Conservation (phyloP, 2,113 vertebrate genomes). For the Psittacus erithacus region DNA sequence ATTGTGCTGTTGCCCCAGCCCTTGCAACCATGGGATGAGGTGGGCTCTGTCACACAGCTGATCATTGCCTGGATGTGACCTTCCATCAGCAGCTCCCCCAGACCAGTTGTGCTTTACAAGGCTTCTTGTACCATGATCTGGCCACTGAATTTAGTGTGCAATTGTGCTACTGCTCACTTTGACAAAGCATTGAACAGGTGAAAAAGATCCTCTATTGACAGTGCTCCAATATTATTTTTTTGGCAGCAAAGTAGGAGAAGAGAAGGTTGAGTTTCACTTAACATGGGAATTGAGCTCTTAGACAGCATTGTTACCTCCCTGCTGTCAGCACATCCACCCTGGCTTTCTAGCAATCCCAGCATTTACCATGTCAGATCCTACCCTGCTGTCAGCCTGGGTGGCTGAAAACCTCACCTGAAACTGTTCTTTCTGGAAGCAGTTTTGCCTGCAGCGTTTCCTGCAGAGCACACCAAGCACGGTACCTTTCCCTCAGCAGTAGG, state of each 20-base stretch:
- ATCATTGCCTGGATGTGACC: background rate
- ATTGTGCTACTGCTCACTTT: background rate
- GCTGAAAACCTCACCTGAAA: background rate
- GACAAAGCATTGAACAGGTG: background rate
- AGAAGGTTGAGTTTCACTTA: background rate
- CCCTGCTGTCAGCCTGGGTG: background rate
- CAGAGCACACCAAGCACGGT: background rate
- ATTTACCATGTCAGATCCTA: background rate
- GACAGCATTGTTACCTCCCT: background rate
- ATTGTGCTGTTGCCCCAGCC: background rate
- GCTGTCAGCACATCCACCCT: background rate
- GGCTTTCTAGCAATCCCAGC: background rate
- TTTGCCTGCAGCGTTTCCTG: background rate
- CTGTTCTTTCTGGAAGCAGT: background rate
- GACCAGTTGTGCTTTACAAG: fast-evolving
- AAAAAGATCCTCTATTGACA: background rate
- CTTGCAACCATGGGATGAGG: fast-evolving
- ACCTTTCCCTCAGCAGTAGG: background rate
- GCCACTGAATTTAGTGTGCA: fast-evolving
- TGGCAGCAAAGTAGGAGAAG: background rate
- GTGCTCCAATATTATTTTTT: background rate
- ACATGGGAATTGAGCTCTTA: background rate
- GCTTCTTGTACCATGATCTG: background rate
- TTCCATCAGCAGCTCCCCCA: background rate
- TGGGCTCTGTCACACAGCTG: background rate